phyloP scores from a whole-genome alignment of 2,888 invertebrate species.

The Apamea crenata region DNA sequence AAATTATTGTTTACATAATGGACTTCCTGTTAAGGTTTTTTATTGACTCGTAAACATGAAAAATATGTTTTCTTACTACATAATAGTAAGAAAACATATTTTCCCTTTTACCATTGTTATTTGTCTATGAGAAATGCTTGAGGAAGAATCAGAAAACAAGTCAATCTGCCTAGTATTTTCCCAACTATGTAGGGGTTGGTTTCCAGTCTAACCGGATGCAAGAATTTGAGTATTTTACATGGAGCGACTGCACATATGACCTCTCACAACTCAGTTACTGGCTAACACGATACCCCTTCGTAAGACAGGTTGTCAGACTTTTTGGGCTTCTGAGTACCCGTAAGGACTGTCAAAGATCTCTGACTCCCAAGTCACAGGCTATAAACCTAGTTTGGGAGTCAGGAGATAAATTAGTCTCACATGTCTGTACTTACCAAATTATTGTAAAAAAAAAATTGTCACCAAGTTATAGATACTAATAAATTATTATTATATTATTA shows the following conservation, averaged over 20 bases:
- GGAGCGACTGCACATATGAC: not conserved
- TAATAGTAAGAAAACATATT: too few species aligned
- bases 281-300: not conserved
- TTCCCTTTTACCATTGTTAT: not conserved
- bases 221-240: not conserved
- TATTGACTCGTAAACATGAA: not conserved
- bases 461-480: too few species aligned
- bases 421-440: too few species aligned
- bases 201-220: not conserved
- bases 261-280: not conserved
- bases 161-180: not conserved
- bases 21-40: slow-evolving; percentile 11
- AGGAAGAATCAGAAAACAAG: not conserved
- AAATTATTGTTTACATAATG: not conserved
- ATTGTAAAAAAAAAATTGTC: too few species aligned
- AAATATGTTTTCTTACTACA: not conserved
- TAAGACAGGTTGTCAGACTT: not conserved
- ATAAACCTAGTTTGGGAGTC: too few species aligned
- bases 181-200: not conserved
- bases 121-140: not conserved
- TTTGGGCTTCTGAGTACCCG: not conserved
- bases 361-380: too few species aligned
- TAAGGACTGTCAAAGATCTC: not conserved
- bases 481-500: too few species aligned
- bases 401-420: too few species aligned